phyloP scores from a whole-genome alignment of 2,888 invertebrate species.

The Cantharis rustica region DNA sequence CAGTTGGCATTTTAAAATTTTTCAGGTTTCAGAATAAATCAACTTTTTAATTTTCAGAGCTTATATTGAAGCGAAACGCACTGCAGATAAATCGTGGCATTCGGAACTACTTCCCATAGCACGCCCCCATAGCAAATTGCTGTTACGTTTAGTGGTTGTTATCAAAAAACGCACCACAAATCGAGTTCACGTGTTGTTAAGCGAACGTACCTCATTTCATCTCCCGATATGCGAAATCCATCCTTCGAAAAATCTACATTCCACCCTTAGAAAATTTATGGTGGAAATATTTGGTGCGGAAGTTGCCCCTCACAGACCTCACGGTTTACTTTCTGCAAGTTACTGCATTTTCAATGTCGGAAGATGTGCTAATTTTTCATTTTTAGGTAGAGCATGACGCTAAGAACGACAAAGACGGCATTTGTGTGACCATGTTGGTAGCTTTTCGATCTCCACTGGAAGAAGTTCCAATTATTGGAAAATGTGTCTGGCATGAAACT shows the following conservation, averaged over 20 bases:
- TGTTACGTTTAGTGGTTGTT: slow-evolving; percentile 77
- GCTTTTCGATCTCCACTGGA: slow-evolving; percentile 84
- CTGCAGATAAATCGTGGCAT: slow-evolving; percentile 66
- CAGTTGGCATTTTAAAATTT: too few relatives aligned
- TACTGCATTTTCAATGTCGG: not conserved
- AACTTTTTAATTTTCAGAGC: slow-evolving; percentile 20
- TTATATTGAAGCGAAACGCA: slow-evolving; percentile 22
- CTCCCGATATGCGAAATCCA: slow-evolving; percentile 88
- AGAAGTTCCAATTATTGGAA: slow-evolving; percentile 84
- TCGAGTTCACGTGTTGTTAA: slow-evolving; percentile 81
- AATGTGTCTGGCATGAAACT: slow-evolving; percentile 88
- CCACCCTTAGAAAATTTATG: slow-evolving; percentile 87
- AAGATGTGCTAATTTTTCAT: not conserved
- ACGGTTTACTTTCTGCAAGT: slow-evolving; percentile 72
- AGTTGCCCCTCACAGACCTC: slow-evolving; percentile 81
- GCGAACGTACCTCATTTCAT: slow-evolving; percentile 82
- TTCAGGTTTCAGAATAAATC: too few relatives aligned
- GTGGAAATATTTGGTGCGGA: slow-evolving; percentile 89
- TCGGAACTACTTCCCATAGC: slow-evolving; percentile 71
- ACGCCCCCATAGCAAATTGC: slow-evolving; percentile 71
- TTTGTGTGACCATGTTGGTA: slow-evolving; percentile 81
- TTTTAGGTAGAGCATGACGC: slow-evolving; percentile 68
- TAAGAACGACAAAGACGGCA: slow-evolving; percentile 68
- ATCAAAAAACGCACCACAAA: slow-evolving; percentile 83
- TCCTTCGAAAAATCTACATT: slow-evolving; percentile 83